Evolutionary conservation across 2,797 vertebrate species (phyloP).

Genomic region (Gila robusta): DNA sequence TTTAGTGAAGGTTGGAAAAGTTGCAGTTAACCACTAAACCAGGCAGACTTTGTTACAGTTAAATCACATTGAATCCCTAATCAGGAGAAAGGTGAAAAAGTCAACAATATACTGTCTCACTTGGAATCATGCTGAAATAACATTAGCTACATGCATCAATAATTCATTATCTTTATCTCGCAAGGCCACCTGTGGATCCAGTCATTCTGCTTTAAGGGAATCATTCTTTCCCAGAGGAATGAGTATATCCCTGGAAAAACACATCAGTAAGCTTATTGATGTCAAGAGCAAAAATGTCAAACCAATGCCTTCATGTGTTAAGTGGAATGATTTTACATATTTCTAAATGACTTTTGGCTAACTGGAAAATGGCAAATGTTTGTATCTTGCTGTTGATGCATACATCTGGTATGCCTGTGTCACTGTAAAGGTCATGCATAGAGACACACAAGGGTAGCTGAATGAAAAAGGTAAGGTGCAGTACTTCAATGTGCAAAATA

Average conservation of each 20-base stretch:
- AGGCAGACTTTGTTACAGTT: not conserved
- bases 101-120: not conserved
- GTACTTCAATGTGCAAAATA: not conserved
- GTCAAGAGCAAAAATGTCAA: conserved; percentile 3
- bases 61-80: not conserved
- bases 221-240: not conserved
- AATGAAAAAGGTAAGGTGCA: not conserved
- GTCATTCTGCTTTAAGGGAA: not conserved
- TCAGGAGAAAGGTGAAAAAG: not conserved
- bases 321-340: not conserved
- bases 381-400: not conserved
- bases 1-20: not conserved
- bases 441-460: not conserved
- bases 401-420: not conserved
- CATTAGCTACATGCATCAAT: conserved; percentile 7
- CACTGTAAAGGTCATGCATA: not conserved
- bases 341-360: not conserved
- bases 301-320: not conserved
- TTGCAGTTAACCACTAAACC: not conserved
- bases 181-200: conserved; percentile 39
- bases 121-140: conserved; percentile 1
- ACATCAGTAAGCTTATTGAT: conserved; percentile 34
- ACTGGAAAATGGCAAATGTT: not conserved
- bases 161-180: conserved; percentile 41
- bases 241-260: not conserved